Base-by-base conservation (phyloP, 2,113 vertebrate genomes). In the Pelvicachromis taeniatus region DNA sequence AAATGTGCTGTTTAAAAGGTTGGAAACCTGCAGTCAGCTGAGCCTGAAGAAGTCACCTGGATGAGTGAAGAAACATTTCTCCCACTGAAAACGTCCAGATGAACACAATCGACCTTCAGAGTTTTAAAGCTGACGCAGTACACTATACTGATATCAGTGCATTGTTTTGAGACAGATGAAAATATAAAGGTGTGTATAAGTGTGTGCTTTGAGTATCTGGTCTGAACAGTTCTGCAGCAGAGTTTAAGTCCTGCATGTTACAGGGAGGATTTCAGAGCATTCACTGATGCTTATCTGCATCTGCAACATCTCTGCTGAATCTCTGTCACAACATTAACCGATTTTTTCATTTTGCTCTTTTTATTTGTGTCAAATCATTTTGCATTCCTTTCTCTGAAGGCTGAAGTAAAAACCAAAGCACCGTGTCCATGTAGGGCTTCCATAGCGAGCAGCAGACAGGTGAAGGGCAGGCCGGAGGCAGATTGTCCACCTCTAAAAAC, bases 391-490 rank as follows among this genome's bases (percentile, higher is more conserved):
- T 2, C 21, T 70, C 65, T 26, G 21, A 48, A 48, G 68, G 9
- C 8, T 48, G 23, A 26, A 1, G 42, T 73, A 29, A 29, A 73
- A 48, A 3, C 35, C 0, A 0, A 29, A 17, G 0, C 4, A 0
- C 13, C 16, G n/a, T 0, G 12, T 2, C 14, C 14, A 1, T 0
- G 14, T 70, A 6, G 26, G 21, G 21, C 21, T 65, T 50, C 48
- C 16, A 4, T 8, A 21, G 1, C 2, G 42, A 29, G 23, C 42
- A 10, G 55, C 7, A 4, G 3, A 17, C 2, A 35, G 80, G 42
- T 91, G 80, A 91, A 90, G 85, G 84, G 56, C 80, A 82, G 50
- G 45, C 40, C 21, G 9, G 45, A 77, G 59, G 79, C 45, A 50
- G 52, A 54, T 4, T 3, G 80, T 73, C 77, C 21, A 26, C 55